These are phyloP conservation scores for Caranx melampygus DNA, from an alignment of 2,113 vertebrate genomes.

Conservation along the genomic window DNA sequence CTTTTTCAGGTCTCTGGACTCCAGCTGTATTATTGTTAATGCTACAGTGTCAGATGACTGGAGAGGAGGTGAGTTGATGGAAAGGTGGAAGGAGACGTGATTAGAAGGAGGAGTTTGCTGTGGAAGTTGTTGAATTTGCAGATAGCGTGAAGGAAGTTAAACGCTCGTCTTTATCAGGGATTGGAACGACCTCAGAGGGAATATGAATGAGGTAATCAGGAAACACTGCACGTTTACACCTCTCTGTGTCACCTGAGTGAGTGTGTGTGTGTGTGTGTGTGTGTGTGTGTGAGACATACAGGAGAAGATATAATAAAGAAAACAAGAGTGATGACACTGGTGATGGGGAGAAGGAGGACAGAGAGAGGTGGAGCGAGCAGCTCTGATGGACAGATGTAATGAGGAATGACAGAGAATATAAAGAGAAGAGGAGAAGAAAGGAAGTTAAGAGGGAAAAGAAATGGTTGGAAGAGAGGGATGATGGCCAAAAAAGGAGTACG, in stretches of 20 bases:
- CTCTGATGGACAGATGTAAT: background rate
- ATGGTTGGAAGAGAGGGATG: background rate
- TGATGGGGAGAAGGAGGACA: background rate
- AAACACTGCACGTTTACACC: slow-evolving; percentile 10
- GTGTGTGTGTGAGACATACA: background rate
- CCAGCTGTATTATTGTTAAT: background rate
- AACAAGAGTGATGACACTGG: background rate
- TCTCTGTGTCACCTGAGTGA: slow-evolving; percentile 5
- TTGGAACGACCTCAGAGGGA: slow-evolving; percentile 3
- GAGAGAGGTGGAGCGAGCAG: background rate
- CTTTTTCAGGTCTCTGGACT: background rate
- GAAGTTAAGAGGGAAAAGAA: background rate
- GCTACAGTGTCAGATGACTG: background rate
- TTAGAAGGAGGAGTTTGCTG: slow-evolving; percentile 7
- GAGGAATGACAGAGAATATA: background rate
- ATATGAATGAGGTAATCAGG: slow-evolving; percentile 36
- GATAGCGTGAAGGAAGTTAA: background rate
- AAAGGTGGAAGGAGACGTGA: slow-evolving; percentile 4
- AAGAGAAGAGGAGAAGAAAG: background rate
- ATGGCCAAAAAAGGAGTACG: background rate
- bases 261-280: background rate
- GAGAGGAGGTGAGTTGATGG: background rate
- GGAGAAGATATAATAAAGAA: background rate
- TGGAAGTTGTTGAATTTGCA: slow-evolving; percentile 1
- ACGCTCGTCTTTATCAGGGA: slow-evolving; percentile 16